Evolutionary conservation across 2,888 invertebrate genomes (phyloP).

Genomic region (Rhopalosiphum nymphaeae): DNA sequence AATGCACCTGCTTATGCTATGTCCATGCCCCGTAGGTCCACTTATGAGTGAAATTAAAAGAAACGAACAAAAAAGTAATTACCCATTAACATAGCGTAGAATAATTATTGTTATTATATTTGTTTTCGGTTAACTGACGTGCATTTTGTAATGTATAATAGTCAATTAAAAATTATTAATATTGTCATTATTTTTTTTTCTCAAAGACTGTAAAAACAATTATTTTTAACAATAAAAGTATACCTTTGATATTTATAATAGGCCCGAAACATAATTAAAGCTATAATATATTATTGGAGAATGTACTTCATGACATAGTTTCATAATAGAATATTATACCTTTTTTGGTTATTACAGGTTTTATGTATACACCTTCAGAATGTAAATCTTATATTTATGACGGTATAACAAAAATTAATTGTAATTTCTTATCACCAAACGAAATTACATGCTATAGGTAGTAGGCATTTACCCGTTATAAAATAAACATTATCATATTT

Average conservation of each 20-base stretch:
- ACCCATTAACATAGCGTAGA: background rate
- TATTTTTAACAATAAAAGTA: slow-evolving; percentile 4
- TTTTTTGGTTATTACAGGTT: background rate
- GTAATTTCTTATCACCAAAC: background rate
- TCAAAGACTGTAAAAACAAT: background rate
- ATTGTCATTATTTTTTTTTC: slow-evolving; percentile 3
- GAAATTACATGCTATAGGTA: background rate
- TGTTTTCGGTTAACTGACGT: slow-evolving; percentile 4
- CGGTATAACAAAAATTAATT: background rate
- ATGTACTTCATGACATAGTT: background rate
- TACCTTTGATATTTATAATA: slow-evolving; percentile 30
- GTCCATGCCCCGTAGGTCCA: background rate
- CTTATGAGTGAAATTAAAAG: slow-evolving; percentile 22
- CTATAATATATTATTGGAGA: background rate
- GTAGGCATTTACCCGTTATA: background rate
- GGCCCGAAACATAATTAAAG: slow-evolving; percentile 34
- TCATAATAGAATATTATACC: background rate
- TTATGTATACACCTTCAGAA: background rate
- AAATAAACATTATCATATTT: background rate
- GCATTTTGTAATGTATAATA: background rate
- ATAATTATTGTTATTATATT: slow-evolving; percentile 27
- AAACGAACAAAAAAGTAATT: background rate
- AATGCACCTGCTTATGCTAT: background rate
- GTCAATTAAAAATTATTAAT: slow-evolving; percentile 30
- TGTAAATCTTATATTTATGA: slow-evolving; percentile 1